Conservation (phyloP, 2,113 vertebrate species). For the Mus musculus region DNA sequence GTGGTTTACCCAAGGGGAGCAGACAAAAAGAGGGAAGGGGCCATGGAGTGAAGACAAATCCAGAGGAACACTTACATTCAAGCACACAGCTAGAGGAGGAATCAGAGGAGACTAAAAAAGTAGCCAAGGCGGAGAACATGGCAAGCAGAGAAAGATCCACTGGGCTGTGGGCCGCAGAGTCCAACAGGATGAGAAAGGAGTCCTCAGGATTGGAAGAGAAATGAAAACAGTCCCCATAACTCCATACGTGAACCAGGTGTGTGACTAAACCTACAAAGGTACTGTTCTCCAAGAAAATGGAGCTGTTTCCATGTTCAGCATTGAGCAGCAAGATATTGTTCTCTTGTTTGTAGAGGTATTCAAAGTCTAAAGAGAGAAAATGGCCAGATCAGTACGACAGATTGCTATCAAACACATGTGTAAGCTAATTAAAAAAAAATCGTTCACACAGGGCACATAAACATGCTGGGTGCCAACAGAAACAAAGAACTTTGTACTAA, state of each 20-base stretch:
- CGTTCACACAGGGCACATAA: neutral
- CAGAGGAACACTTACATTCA: conserved; percentile 70
- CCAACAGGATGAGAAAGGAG: conserved; percentile 70
- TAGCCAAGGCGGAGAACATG: conserved; percentile 72
- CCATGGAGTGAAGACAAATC: neutral
- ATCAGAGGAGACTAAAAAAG: conserved; percentile 69
- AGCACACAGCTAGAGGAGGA: conserved; percentile 59
- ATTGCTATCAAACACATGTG: conserved; percentile 17
- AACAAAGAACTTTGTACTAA: neutral
- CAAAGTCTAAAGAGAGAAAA: conserved; percentile 84
- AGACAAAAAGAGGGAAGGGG: neutral
- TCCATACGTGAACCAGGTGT: conserved; percentile 61
- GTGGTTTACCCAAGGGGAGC: neutral
- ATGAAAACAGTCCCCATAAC: conserved; percentile 64
- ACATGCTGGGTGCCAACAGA: conserved; percentile 52
- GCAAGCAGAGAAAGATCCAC: conserved; percentile 76
- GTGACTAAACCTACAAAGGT: conserved; percentile 86
- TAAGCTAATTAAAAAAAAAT: conserved; percentile 36
- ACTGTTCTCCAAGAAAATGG: conserved; percentile 83
- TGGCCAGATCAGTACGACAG: conserved; percentile 46
- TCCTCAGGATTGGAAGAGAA: conserved; percentile 63
- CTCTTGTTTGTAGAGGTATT: conserved; percentile 86
- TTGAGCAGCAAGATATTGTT: conserved; percentile 80
- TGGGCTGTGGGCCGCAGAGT: conserved; percentile 67
- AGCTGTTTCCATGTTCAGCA: conserved; percentile 74